Base-by-base conservation (phyloP, 1,140 invertebrate species). In the Rhagoletis pomonella region DNA sequence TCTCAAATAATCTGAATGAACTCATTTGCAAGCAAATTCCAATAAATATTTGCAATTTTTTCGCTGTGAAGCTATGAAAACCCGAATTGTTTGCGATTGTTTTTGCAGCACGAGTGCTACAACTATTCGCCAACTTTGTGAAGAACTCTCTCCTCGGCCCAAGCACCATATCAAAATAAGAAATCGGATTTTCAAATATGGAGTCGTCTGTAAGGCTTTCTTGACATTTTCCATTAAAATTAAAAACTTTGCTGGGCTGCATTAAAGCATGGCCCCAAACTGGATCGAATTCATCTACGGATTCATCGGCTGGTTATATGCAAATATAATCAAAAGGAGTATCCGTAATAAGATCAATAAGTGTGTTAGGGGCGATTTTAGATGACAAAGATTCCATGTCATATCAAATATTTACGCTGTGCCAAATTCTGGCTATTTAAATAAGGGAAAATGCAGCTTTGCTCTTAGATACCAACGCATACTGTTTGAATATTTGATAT, bases 11-110 rank as follows among this genome's bases (percentile, higher is more conserved):
- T 50, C 89, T 91, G 3, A 91, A 50, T 9, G 91, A 89, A 42
- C 90, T 88, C 85, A 90, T 81, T 1, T 90, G 88, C 14, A 91
- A 77, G 4, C 89, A 89, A 0, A 91, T 87, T 0, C 73, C 90
- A 9, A 91, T 73, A 87, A 91, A 91, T 69, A 84, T 88, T 84
- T 91, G 90, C 89, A 91, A 19, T 87, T 91, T 90, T 17, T 91
- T 90, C 7, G 81, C 55, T 1, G 7, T 89, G 9, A 89, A 87
- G 5, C 55, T 50, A 19, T 42, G 69, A 44, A 77, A 12, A 39
- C 39, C 17, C 19, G 69, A 19, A 12, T 3, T 4, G 9, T 14
- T 17, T 17, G 10, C 69, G 10, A 42, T 50, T 77, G 14, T 50
- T 4, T 50, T 77, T 17, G 19, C 4, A 44, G 69, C 69, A 19